phyloP scores from a whole-genome alignment of 2,888 invertebrate species.

The Drosophila recens region DNA sequence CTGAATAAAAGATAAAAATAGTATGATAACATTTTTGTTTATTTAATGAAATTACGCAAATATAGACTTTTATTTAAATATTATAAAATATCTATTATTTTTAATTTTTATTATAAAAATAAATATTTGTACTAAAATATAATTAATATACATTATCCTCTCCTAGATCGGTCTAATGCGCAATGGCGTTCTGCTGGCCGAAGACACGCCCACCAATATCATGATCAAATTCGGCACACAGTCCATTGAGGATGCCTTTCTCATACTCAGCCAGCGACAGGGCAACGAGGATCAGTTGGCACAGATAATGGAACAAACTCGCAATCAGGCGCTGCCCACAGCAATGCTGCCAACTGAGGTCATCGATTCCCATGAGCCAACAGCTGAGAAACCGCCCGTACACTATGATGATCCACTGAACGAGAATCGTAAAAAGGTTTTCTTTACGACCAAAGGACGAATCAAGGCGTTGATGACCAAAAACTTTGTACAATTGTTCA shows the following conservation, averaged over 20 bases:
- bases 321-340: conserved; percentile 63
- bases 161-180: conserved; percentile 95
- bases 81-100: too few relatives aligned
- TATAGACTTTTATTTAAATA: too few relatives aligned
- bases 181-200: conserved; percentile 93
- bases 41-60: too few relatives aligned
- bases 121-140: too few relatives aligned
- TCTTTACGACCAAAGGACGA: conserved; percentile 85
- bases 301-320: conserved; percentile 57
- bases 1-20: too few relatives aligned
- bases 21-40: too few relatives aligned
- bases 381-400: conserved; percentile 66
- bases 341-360: conserved; percentile 77
- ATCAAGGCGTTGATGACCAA: conserved; percentile 89
- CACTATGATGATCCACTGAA: conserved; percentile 58
- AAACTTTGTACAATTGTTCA: conserved; percentile 89
- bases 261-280: conserved; percentile 89
- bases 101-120: too few relatives aligned
- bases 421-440: conserved; percentile 77
- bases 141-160: not conserved
- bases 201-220: conserved; percentile 91
- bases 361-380: conserved; percentile 72
- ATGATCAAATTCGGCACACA: conserved; percentile 89
- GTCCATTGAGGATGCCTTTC: conserved; percentile 94
- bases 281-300: conserved; percentile 83